These are phyloP conservation scores for Emydocephalus ijimae DNA, from an alignment of 2,113 vertebrate genomes.

Conservation along the genomic window DNA sequence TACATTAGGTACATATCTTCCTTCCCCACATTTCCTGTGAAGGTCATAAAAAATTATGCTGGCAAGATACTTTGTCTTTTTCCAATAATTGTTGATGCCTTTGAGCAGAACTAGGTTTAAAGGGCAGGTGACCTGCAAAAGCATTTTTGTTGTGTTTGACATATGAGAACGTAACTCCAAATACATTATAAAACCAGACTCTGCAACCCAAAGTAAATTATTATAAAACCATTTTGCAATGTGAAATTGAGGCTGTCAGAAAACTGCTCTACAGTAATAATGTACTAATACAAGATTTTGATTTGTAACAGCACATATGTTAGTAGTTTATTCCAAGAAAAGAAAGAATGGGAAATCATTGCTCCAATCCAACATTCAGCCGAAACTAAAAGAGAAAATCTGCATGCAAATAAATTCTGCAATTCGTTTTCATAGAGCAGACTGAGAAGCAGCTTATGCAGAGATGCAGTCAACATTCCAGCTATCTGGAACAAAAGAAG, in stretches of 20 bases:
- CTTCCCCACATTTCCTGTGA: conserved; percentile 71
- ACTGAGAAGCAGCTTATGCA: not conserved
- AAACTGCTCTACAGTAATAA: conserved; percentile 46
- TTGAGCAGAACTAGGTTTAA: conserved; percentile 63
- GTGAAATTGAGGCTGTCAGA: conserved; percentile 39
- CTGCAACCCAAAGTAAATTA: conserved; percentile 53
- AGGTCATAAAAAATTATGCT: conserved; percentile 68
- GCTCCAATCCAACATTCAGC: not conserved
- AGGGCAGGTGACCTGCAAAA: conserved; percentile 50
- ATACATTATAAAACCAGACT: conserved; percentile 39
- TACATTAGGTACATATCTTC: conserved; percentile 68
- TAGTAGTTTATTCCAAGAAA: conserved; percentile 28
- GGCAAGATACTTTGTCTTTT: conserved; percentile 73
- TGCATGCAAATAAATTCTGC: not conserved
- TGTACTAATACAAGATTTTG: conserved; percentile 45
- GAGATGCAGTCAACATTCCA: not conserved
- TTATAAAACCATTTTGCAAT: conserved; percentile 37
- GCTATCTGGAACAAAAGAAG: not conserved
- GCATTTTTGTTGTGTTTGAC: conserved; percentile 58
- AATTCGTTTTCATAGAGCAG: not conserved
- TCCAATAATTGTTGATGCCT: conserved; percentile 70
- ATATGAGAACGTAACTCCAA: conserved; percentile 47
- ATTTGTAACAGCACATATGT: conserved; percentile 12
- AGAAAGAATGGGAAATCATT: not conserved
- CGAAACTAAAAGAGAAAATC: not conserved